Conservation (phyloP, 1,140 invertebrate genomes). For the Hesperophylax magnus region DNA sequence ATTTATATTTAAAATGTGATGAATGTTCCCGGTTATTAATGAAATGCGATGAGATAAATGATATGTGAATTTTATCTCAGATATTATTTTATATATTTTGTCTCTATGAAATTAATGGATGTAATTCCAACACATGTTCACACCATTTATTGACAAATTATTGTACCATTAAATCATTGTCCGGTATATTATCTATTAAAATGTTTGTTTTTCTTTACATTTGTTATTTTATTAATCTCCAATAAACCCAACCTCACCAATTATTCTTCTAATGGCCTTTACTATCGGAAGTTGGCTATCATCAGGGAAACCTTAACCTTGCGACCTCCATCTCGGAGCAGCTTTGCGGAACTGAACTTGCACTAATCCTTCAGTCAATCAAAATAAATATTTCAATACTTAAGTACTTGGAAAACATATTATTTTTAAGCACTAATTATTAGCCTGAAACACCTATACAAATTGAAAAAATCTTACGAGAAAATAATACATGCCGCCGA, state of each 20-base stretch:
- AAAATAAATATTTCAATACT: too few species aligned
- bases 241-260: neutral
- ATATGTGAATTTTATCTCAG: conserved; percentile 41
- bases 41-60: conserved; percentile 20
- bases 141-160: conserved; percentile 47
- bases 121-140: conserved; percentile 40
- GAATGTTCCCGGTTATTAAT: conserved; percentile 55
- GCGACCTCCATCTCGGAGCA: too few species aligned
- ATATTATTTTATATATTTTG: conserved; percentile 32
- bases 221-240: conserved; percentile 7
- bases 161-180: conserved; percentile 54
- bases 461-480: too few species aligned
- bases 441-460: too few species aligned
- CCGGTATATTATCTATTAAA: conserved; percentile 57
- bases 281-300: too few species aligned
- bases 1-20: conserved; percentile 55
- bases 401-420: too few species aligned
- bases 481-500: too few species aligned
- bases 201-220: conserved; percentile 56
- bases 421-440: too few species aligned
- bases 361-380: too few species aligned
- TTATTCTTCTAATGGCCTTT: too few species aligned
- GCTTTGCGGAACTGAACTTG: too few species aligned
- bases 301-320: too few species aligned
- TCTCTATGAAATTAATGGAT: conserved; percentile 22